phyloP scores from a whole-genome alignment of 2,888 invertebrate genomes.

The Belgica antarctica region DNA sequence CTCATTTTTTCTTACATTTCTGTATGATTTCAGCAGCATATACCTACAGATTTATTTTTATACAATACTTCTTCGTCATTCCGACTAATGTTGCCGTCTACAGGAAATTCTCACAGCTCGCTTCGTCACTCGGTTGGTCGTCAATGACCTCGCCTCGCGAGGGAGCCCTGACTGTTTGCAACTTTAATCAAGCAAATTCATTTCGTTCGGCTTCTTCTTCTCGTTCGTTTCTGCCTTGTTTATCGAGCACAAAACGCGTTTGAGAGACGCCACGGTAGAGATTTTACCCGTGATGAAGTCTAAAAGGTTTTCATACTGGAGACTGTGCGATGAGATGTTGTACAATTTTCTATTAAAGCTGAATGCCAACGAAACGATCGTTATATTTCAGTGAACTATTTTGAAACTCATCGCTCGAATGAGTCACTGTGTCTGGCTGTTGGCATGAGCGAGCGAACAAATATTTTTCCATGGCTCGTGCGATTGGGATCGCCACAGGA shows the following conservation, averaged over 20 bases:
- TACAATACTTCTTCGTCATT: conserved; percentile 38
- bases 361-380: conserved; percentile 28
- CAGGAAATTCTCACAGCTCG: conserved; percentile 29
- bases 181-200: not conserved
- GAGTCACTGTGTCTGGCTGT: not conserved
- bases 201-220: not conserved
- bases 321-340: conserved; percentile 35
- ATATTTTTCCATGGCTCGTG: not conserved
- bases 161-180: conserved; percentile 9
- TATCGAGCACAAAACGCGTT: not conserved
- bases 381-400: conserved; percentile 34
- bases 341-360: conserved; percentile 35
- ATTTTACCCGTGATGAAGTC: conserved; percentile 39
- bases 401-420: conserved; percentile 26
- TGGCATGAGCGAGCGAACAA: conserved; percentile 6
- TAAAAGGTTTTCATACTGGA: conserved; percentile 38
- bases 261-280: conserved; percentile 36
- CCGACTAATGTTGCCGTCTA: conserved; percentile 30
- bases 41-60: conserved; percentile 43
- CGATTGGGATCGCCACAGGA: not conserved
- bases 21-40: conserved; percentile 39
- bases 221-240: conserved; percentile 6
- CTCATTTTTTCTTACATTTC: conserved; percentile 39
- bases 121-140: not conserved
- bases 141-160: not conserved